A percentile compares a stretch with the other conserved stretches of the same genome.
Evolutionary conservation across 2,888 invertebrate species (phyloP).

Genomic region (Eueremaeus valkanovi): DNA sequence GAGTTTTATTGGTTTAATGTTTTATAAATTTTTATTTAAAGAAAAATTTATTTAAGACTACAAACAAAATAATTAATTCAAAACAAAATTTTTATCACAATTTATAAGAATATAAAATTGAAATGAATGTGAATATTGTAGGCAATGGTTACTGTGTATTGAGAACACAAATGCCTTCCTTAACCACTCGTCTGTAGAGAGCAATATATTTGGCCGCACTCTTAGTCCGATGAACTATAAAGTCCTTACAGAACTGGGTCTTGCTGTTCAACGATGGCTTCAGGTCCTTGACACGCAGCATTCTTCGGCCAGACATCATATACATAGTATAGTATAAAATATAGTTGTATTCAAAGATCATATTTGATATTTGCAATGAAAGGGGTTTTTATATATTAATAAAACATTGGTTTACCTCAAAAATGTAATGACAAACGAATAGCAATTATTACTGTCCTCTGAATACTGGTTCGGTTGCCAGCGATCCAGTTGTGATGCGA

Average conservation of each 20-base stretch:
- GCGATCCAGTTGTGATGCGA: slow-evolving; percentile 56
- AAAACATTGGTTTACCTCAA: slow-evolving; percentile 53
- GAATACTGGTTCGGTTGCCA: slow-evolving; percentile 59
- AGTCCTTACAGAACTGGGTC: slow-evolving; percentile 71
- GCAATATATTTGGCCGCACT: slow-evolving; percentile 80
- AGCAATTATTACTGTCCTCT: slow-evolving; percentile 75
- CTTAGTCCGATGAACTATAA: slow-evolving; percentile 74
- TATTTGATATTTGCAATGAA: too few relatives aligned
- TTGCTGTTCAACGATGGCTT: slow-evolving; percentile 64
- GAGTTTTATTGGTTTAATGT: too few relatives aligned
- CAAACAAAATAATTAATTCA: too few relatives aligned
- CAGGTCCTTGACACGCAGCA: slow-evolving; percentile 66
- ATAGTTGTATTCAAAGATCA: too few relatives aligned
- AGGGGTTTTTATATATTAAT: not conserved
- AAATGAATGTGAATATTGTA: not conserved
- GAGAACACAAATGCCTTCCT: slow-evolving; percentile 42
- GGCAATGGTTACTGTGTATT: slow-evolving; percentile 19
- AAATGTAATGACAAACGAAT: slow-evolving; percentile 77
- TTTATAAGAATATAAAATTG: too few relatives aligned
- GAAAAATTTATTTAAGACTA: too few relatives aligned
- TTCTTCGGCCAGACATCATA: slow-evolving; percentile 52
- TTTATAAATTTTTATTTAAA: too few relatives aligned
- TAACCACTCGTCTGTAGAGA: slow-evolving; percentile 66
- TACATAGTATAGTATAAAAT: too few relatives aligned
- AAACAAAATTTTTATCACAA: too few relatives aligned